A percentile compares a stretch with the other conserved stretches of the same genome.
Evolutionary conservation across 2,113 vertebrate genomes (phyloP).

Genomic region (Aptenodytes forsteri): DNA sequence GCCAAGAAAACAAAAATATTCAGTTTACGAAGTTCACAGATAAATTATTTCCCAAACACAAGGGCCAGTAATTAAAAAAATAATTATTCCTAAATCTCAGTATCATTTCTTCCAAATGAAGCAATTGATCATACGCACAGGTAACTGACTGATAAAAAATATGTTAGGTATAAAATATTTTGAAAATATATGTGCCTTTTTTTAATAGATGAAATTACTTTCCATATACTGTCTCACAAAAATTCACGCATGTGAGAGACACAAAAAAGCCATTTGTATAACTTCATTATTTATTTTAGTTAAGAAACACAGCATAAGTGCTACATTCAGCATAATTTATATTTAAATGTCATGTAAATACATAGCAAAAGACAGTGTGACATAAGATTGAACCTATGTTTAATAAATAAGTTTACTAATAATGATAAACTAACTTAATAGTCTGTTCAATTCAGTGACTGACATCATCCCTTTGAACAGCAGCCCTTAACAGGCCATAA

Average conservation of each 20-base stretch:
- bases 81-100: not conserved
- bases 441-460: not conserved
- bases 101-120: not conserved
- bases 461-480: conserved; percentile 24
- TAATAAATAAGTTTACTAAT: conserved; percentile 14
- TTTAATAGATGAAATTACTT: not conserved
- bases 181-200: not conserved
- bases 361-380: not conserved
- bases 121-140: not conserved
- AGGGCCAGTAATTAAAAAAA: not conserved
- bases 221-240: not conserved
- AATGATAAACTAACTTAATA: conserved; percentile 19
- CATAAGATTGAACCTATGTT: not conserved
- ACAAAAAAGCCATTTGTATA: not conserved
- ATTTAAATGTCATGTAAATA: not conserved
- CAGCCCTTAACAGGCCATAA: not conserved
- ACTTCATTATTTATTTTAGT: conserved; percentile 1
- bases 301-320: not conserved
- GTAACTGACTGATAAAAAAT: not conserved
- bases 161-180: not conserved
- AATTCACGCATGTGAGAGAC: not conserved
- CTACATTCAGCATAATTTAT: not conserved
- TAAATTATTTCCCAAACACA: not conserved
- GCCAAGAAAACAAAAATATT: not conserved
- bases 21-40: not conserved